phyloP scores from a whole-genome alignment of 53 echinoderm and acorn worm species.

The Henricia sp. region DNA sequence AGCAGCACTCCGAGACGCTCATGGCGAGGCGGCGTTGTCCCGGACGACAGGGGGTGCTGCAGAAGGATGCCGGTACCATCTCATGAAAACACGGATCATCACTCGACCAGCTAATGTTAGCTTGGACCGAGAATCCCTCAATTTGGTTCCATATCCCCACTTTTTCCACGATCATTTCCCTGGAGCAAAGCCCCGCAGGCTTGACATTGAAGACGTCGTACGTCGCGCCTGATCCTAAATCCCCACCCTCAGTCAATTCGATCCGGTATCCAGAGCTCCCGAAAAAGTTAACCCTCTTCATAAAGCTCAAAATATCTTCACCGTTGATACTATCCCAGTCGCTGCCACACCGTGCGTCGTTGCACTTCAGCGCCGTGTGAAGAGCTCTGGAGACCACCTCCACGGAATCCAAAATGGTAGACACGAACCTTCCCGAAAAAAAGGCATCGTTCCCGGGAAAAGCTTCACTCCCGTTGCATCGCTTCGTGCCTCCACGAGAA shows the following conservation, averaged over 20 bases:
- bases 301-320: conserved; percentile 56
- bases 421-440: conserved; percentile 52
- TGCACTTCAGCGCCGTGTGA: conserved; percentile 60
- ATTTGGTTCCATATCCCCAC: conserved; percentile 41
- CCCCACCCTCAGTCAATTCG: conserved; percentile 57
- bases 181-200: conserved; percentile 49
- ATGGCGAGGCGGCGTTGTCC: conserved; percentile 66
- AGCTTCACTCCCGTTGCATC: conserved; percentile 64
- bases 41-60: conserved; percentile 73
- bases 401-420: conserved; percentile 76
- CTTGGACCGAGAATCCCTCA: conserved; percentile 13
- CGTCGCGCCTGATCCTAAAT: conserved; percentile 60
- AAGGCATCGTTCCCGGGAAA: conserved; percentile 54
- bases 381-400: conserved; percentile 74
- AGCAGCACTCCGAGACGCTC: conserved; percentile 77
- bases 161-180: conserved; percentile 10
- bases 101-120: conserved; percentile 7
- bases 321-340: conserved; percentile 11
- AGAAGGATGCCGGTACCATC: conserved; percentile 65
- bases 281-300: conserved; percentile 76
- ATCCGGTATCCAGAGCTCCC: conserved; percentile 68
- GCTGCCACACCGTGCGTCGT: not conserved
- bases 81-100: not conserved
- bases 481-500: not conserved
- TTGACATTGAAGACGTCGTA: conserved; percentile 82